Evolutionary conservation across 2,888 invertebrate species (phyloP).

Genomic region (Graphium colonna): DNA sequence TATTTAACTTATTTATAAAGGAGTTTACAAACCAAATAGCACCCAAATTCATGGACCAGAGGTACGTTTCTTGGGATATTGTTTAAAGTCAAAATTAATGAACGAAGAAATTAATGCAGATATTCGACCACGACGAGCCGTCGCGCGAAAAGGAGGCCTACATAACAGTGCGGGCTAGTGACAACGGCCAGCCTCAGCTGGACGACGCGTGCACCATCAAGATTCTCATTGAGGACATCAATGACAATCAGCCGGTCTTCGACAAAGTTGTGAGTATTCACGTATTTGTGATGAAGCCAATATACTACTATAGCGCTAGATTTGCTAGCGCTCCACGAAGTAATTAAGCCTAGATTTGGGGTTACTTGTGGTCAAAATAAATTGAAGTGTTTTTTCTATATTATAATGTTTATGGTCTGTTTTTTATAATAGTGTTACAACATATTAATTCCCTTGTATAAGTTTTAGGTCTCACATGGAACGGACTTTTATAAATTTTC

Average conservation of each 20-base stretch:
- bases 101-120: conserved; percentile 53
- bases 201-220: conserved; percentile 97
- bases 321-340: conserved; percentile 7
- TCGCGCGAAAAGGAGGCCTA: conserved; percentile 90
- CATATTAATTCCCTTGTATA: conserved; percentile 1
- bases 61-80: conserved; percentile 4
- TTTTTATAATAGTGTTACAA: not conserved
- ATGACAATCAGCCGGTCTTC: conserved; percentile 92
- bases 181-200: conserved; percentile 93
- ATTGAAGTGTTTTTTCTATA: not conserved
- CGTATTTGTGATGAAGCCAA: conserved; percentile 11
- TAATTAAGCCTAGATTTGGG: not conserved
- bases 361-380: not conserved
- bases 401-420: not conserved
- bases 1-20: conserved; percentile 3
- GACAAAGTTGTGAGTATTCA: conserved; percentile 86
- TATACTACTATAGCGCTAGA: conserved; percentile 15
- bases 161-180: conserved; percentile 93
- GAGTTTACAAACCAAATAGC: not conserved
- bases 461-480: conserved; percentile 23
- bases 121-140: conserved; percentile 95
- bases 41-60: conserved; percentile 3
- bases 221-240: conserved; percentile 93
- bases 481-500: too few relatives aligned
- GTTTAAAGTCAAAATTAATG: not conserved